Conservation (phyloP, 2,888 invertebrate species). For the Mantis religiosa region DNA sequence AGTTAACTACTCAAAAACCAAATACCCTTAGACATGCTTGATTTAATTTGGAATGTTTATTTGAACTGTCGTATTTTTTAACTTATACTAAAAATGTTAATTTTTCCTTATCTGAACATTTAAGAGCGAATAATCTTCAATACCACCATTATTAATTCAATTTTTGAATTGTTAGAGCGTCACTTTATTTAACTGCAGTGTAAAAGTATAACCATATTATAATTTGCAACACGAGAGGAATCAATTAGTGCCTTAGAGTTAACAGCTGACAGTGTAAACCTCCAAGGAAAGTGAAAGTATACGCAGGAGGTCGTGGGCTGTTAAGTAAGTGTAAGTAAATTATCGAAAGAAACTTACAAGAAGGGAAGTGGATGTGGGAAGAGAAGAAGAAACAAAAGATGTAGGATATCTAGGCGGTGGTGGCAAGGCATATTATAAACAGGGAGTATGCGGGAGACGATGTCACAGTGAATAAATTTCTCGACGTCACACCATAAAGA, state of each 20-base stretch:
- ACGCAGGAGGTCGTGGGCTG: not conserved
- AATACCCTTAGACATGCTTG: too few relatives aligned
- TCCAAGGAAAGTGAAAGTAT: not conserved
- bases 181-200: too few relatives aligned
- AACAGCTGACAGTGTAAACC: not conserved
- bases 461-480: slow-evolving; percentile 9
- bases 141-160: too few relatives aligned
- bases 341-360: not conserved
- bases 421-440: not conserved
- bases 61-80: too few relatives aligned
- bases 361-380: not conserved
- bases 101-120: too few relatives aligned
- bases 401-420: not conserved
- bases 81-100: too few relatives aligned
- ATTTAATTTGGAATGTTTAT: too few relatives aligned
- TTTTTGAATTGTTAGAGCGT: too few relatives aligned
- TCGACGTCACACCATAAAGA: slow-evolving; percentile 8
- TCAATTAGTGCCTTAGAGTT: not conserved
- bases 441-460: not conserved
- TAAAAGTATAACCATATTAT: not conserved
- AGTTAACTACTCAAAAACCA: too few relatives aligned
- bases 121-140: too few relatives aligned
- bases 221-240: not conserved
- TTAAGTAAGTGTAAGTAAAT: not conserved
- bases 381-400: not conserved